Conservation (phyloP, 2,113 vertebrate species). For the Pithys albifrons region DNA sequence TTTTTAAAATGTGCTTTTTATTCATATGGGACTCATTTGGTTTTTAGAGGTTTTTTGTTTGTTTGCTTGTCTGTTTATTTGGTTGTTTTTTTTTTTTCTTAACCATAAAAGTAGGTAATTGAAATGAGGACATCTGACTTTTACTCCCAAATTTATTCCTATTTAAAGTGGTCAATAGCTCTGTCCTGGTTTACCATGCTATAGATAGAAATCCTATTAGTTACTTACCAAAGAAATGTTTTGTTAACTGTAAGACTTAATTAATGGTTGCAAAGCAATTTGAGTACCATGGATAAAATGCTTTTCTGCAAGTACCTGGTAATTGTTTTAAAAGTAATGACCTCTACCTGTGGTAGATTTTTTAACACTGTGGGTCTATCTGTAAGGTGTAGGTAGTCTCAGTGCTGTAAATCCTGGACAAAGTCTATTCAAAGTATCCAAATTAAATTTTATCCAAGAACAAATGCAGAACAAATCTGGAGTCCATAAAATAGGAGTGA, state of each 20-base stretch:
- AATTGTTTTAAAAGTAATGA: neutral
- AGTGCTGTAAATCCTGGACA: neutral
- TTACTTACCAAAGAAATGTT: neutral
- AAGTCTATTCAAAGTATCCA: neutral
- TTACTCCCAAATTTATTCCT: neutral
- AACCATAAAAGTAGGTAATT: neutral
- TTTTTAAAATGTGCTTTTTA: neutral
- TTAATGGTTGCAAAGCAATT: constrained; percentile 2
- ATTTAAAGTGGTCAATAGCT: neutral
- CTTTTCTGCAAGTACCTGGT: neutral
- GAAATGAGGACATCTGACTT: neutral
- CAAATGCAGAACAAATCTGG: constrained; percentile 21
- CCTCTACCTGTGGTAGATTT: neutral
- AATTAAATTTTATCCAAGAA: constrained; percentile 19
- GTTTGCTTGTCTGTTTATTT: neutral
- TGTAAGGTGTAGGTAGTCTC: neutral
- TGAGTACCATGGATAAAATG: neutral
- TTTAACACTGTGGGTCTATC: neutral
- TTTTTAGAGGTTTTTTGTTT: neutral
- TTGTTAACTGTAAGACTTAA: neutral
- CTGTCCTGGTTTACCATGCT: neutral
- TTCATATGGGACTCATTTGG: neutral
- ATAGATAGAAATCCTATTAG: neutral
- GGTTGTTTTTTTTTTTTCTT: neutral
- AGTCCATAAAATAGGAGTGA: constrained; percentile 54